Evolutionary conservation across 1,140 invertebrate species (phyloP), one percentile per base, ranked within the genome.

Genomic region (Stenopsyche tienmushanensis): DNA sequence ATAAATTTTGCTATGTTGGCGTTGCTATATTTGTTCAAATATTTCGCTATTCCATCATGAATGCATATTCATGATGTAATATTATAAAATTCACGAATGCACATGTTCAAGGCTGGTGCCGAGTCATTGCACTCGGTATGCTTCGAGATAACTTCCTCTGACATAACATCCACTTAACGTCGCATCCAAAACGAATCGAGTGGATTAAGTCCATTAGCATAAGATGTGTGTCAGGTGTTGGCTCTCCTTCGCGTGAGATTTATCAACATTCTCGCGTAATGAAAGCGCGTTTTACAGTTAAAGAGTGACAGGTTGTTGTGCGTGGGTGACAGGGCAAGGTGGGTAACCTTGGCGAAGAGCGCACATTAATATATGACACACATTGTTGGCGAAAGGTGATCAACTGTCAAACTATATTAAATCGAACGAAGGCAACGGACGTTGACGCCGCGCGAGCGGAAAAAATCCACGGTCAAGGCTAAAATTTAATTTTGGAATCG

Each of bases 211-310:
- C 63, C 29, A 65, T 59, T 58, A 65, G 45, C 53, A 59, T 59
- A 59, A 65, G 63, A 65, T 65, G 53, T 65, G 29, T 65, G 63
- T 39, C 63, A 49, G 55, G 41, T 42, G 57, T 18, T 25, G 15
- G 17, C n/a, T n/a, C n/a, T n/a, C 29, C 42, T 62, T 15, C 23
- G 45, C 53, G 53, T 57, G 39, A 62, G 59, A 64, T 45, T 58
- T 34, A 49, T 47, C 57, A 57, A 57, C 26, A 57, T n/a, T 25
- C 53, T n/a, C 1, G 21, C 47, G 15, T 20, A 2, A 21, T 20
- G 29, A 49, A 49, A 25, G 52, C 25, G 26, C 10, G 26, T 57
- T 64, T 64, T 54, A 64, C 62, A 45, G 63, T 58, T 55, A 58
- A 58, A 58, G 45, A 15, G 26, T 15, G 18, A 20, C 42, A 39